Evolutionary conservation across 2,797 vertebrate genomes (phyloP).

Genomic region (Parauchenoglanis punctatus): DNA sequence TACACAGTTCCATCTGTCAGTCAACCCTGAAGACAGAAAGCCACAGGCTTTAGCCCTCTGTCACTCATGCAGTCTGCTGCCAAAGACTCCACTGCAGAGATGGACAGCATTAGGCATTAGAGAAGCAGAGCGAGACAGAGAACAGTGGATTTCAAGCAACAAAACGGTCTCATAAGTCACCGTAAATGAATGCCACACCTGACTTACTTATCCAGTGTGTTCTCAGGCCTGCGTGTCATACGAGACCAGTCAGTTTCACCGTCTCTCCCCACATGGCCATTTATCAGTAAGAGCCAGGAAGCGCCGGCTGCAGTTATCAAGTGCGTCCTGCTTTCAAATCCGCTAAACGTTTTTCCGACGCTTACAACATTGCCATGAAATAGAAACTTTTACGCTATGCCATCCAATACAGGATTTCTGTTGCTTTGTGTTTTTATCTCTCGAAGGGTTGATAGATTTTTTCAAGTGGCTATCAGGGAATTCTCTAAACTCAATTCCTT

Average conservation of each 20-base stretch:
- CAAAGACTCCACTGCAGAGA: neutral
- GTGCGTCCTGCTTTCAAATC: slow-evolving; percentile 51
- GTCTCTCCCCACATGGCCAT: slow-evolving; percentile 16
- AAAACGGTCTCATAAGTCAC: slow-evolving; percentile 43
- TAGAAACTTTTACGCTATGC: slow-evolving; percentile 35
- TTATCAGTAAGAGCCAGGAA: slow-evolving; percentile 35
- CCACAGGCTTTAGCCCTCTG: slow-evolving; percentile 30
- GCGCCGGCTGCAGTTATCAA: slow-evolving; percentile 37
- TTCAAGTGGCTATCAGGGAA: neutral
- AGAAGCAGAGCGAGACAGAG: slow-evolving; percentile 7
- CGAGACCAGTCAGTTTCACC: slow-evolving; percentile 25
- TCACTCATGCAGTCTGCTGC: slow-evolving; percentile 24
- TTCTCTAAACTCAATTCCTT: neutral
- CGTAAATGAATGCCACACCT: slow-evolving; percentile 29
- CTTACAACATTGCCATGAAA: slow-evolving; percentile 30
- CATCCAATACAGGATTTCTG: slow-evolving; percentile 16
- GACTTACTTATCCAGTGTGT: slow-evolving; percentile 36
- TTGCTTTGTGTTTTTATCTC: neutral
- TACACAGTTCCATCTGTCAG: slow-evolving; percentile 43
- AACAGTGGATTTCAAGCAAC: slow-evolving; percentile 16
- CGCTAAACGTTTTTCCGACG: slow-evolving; percentile 27
- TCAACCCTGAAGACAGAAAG: slow-evolving; percentile 21
- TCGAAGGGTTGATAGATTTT: slow-evolving; percentile 16
- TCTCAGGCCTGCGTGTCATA: slow-evolving; percentile 21
- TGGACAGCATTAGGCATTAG: neutral